Evolutionary conservation across 2,113 vertebrate genomes (phyloP).

Genomic region (Paracanthobrama guichenoti): DNA sequence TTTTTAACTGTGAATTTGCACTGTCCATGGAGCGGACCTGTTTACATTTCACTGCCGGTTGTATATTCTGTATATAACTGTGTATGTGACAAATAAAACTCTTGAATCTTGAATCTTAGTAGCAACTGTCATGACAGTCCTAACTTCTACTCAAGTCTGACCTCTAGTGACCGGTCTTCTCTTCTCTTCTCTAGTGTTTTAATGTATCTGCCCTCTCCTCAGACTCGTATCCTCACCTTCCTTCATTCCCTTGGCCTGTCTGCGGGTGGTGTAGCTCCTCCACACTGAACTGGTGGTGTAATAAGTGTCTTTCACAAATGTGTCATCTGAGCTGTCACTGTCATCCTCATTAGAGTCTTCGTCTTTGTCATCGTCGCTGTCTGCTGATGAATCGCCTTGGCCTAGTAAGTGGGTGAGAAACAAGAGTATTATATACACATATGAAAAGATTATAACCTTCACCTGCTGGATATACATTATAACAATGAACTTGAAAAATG

Average conservation of each 20-base stretch:
- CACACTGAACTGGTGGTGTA: constrained; percentile 87
- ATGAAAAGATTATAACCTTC: neutral
- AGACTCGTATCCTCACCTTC: constrained; percentile 74
- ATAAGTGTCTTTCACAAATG: constrained; percentile 91
- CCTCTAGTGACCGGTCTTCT: neutral
- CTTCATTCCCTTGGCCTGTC: constrained; percentile 89
- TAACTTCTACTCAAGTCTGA: neutral
- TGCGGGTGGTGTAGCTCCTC: constrained; percentile 94
- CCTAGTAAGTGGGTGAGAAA: constrained; percentile 44
- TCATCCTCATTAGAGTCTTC: constrained; percentile 91
- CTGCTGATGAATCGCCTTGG: constrained; percentile 66
- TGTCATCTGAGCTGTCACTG: constrained; percentile 94
- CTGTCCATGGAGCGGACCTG: too few relatives aligned
- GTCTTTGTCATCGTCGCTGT: constrained; percentile 78
- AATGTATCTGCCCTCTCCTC: neutral
- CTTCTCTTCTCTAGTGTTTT: neutral
- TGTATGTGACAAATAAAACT: too few relatives aligned
- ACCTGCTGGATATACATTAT: neutral
- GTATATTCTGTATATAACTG: too few relatives aligned
- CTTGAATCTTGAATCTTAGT: too few relatives aligned
- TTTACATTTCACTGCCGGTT: too few relatives aligned
- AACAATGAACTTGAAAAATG: neutral
- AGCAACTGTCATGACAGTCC: too few relatives aligned
- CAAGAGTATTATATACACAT: neutral
- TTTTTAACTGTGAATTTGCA: too few relatives aligned